Conservation (phyloP, 2,888 invertebrate species). For the Zhuqinia jingwanae region DNA sequence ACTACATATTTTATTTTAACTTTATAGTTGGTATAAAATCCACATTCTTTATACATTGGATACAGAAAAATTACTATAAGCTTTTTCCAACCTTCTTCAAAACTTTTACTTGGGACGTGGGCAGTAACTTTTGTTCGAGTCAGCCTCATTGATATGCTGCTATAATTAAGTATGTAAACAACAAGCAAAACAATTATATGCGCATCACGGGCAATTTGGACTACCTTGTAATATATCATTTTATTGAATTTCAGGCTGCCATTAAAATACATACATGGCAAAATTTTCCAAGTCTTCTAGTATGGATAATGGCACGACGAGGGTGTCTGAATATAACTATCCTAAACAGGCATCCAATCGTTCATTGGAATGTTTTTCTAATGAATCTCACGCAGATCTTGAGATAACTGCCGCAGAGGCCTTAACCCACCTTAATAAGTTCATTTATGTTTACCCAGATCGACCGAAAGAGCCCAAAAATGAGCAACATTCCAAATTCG, state of each 20-base stretch:
- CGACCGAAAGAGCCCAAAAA: conserved; percentile 27
- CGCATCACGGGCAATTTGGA: too few species aligned
- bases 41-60: too few species aligned
- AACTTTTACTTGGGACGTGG: background rate
- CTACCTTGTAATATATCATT: background rate
- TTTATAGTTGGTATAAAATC: too few species aligned
- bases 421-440: conserved; percentile 67
- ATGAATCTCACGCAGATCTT: conserved; percentile 68
- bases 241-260: conserved; percentile 5
- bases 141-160: background rate
- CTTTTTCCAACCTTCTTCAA: too few species aligned
- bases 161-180: background rate
- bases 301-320: conserved; percentile 57
- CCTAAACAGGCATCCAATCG: conserved; percentile 39
- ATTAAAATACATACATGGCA: conserved; percentile 46
- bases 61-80: too few species aligned
- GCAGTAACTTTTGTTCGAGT: background rate
- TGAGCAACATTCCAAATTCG: conserved; percentile 52
- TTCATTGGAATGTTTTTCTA: conserved; percentile 43
- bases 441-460: conserved; percentile 61
- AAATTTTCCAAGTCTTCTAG: conserved; percentile 59
- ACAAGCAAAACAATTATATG: too few species aligned
- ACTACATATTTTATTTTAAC: too few species aligned
- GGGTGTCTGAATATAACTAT: conserved; percentile 49
- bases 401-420: conserved; percentile 68